Evolutionary conservation across 2,113 vertebrate genomes (phyloP).

Genomic region (Carettochelys insculpta): DNA sequence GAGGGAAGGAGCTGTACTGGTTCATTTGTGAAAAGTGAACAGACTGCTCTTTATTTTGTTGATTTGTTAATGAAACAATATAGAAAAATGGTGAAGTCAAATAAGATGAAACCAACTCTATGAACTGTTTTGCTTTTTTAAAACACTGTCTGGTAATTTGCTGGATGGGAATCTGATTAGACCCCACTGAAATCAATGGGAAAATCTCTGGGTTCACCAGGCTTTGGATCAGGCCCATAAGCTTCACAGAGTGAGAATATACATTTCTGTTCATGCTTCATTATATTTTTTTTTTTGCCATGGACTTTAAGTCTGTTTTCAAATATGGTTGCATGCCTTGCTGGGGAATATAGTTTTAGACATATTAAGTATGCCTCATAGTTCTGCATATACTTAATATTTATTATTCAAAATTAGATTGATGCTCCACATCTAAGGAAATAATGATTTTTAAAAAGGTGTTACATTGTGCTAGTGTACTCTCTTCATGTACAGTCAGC

Average conservation of each 20-base stretch:
- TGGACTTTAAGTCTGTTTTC: neutral
- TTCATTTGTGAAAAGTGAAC: conserved; percentile 3
- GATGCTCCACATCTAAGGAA: neutral
- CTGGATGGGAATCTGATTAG: neutral
- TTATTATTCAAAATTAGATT: neutral
- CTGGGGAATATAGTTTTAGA: neutral
- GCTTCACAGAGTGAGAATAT: neutral
- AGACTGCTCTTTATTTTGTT: neutral
- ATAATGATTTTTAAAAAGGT: neutral
- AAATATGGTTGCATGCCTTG: neutral
- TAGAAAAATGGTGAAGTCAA: neutral
- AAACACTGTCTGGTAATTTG: neutral
- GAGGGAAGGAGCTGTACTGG: neutral
- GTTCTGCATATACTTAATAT: neutral
- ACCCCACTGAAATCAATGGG: neutral
- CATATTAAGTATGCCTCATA: neutral
- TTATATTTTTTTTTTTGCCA: neutral
- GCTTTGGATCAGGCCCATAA: neutral
- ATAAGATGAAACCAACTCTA: neutral
- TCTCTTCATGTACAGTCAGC: neutral
- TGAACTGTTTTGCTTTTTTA: neutral
- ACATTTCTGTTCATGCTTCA: neutral
- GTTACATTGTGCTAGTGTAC: neutral
- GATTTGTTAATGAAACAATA: neutral
- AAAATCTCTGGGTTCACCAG: neutral